Conservation (phyloP, 2,888 invertebrate species). For the Amphimallon solstitiale region DNA sequence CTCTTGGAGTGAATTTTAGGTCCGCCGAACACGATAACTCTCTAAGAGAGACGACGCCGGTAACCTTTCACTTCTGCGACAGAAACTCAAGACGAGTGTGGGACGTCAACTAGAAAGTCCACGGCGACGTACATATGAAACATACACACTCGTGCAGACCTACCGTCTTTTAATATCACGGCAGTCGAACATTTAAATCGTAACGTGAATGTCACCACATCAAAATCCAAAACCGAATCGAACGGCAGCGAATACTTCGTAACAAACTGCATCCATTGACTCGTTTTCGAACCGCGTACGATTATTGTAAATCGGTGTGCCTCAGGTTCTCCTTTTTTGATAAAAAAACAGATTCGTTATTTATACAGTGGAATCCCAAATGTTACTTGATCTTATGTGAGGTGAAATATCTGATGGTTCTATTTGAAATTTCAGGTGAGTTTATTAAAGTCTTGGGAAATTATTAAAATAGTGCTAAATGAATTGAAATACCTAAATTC, state of each 20-base stretch:
- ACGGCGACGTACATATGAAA: constrained; percentile 17
- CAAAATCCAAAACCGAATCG: constrained; percentile 16
- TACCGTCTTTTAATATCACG: constrained; percentile 25
- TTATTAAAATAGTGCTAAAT: no score
- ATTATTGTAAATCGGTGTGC: neutral
- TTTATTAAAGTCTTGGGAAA: neutral
- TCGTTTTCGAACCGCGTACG: neutral
- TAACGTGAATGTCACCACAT: constrained; percentile 29
- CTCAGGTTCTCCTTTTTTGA: neutral
- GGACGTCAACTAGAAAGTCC: constrained; percentile 34
- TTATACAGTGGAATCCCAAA: neutral
- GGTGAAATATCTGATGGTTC: constrained; percentile 13
- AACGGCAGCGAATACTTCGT: neutral
- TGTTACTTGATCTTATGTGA: neutral
- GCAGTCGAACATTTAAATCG: constrained; percentile 33
- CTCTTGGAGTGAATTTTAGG: constrained; percentile 22
- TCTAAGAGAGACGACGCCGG: constrained; percentile 23
- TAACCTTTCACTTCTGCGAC: constrained; percentile 34
- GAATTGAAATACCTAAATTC: no score
- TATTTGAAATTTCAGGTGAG: constrained; percentile 8
- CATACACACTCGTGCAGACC: constrained; percentile 25
- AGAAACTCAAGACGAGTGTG: constrained; percentile 34
- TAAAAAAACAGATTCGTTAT: no score
- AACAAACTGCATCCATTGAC: neutral
- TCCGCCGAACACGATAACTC: constrained; percentile 18